Evolutionary conservation across 1,140 invertebrate species (phyloP).

Genomic region (Pentalonia nigronervosa): DNA sequence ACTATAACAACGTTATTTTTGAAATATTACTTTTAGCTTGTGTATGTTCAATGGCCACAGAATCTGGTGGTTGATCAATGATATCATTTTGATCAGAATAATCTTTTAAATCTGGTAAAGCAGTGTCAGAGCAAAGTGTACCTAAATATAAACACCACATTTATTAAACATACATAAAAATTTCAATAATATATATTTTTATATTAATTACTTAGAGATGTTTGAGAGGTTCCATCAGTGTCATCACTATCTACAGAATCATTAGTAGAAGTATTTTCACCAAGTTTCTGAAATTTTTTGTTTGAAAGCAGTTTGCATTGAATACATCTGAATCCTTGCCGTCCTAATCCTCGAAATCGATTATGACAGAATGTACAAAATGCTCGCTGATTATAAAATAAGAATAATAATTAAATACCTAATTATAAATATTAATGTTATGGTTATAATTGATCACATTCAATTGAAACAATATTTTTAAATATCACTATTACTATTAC

Average conservation of each 20-base stretch:
- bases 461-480: neutral
- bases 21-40: constrained; percentile 34
- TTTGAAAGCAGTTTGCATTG: constrained; percentile 98
- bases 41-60: constrained; percentile 69
- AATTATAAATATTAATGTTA: neutral
- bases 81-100: constrained; percentile 61
- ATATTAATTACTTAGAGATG: constrained; percentile 62
- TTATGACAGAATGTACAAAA: constrained; percentile 97
- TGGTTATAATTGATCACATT: neutral
- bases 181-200: neutral
- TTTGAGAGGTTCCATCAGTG: constrained; percentile 68
- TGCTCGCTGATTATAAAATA: constrained; percentile 76
- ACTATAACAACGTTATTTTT: neutral
- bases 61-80: constrained; percentile 66
- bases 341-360: constrained; percentile 97
- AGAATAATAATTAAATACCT: neutral
- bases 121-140: constrained; percentile 61
- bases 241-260: constrained; percentile 74
- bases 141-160: constrained; percentile 60
- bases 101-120: constrained; percentile 62
- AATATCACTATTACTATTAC: neutral
- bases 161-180: neutral
- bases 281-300: constrained; percentile 98
- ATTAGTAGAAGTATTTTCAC: constrained; percentile 85
- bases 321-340: constrained; percentile 98